Percentiles rank a stretch among this genome's conserved stretches.
Conservation (phyloP, 2,797 vertebrate genomes). For the Sebastes variabilis region DNA sequence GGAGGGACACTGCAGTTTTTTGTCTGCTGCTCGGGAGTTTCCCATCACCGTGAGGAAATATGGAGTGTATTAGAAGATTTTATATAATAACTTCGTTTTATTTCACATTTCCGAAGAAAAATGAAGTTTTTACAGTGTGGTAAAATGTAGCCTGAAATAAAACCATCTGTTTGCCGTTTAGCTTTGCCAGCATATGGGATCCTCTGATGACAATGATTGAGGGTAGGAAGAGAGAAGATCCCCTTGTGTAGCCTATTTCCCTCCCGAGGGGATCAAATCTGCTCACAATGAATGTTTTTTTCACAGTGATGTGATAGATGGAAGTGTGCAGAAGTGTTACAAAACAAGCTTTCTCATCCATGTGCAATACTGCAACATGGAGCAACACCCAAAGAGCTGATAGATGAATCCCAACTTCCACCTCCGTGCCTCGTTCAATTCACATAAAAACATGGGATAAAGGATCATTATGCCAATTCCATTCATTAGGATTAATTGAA, state of each 20-base stretch:
- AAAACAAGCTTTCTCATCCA: conserved; percentile 46
- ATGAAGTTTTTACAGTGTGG: conserved; percentile 80
- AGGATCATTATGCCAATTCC: conserved; percentile 5
- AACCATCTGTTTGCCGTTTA: conserved; percentile 83
- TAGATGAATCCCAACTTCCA: background rate
- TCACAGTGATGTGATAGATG: conserved; percentile 46
- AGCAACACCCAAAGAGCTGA: conserved; percentile 37
- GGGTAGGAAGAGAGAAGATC: conserved; percentile 59
- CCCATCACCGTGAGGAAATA: conserved; percentile 70
- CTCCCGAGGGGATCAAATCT: conserved; percentile 5
- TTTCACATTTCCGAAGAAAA: conserved; percentile 80
- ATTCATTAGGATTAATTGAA: conserved; percentile 24
- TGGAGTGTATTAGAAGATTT: conserved; percentile 71
- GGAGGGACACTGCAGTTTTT: conserved; percentile 72
- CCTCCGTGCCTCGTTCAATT: background rate
- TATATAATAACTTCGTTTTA: conserved; percentile 77
- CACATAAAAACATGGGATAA: conserved; percentile 14
- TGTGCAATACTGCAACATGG: conserved; percentile 27
- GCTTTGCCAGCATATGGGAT: conserved; percentile 70
- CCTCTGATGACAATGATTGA: conserved; percentile 78
- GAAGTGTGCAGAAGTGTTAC: conserved; percentile 53
- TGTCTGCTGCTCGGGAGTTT: conserved; percentile 67
- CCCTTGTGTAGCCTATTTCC: conserved; percentile 29
- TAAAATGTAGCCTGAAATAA: conserved; percentile 76
- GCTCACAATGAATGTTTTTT: conserved; percentile 31